phyloP scores from a whole-genome alignment of 2,797 vertebrate genomes.

The Mormyrops boulengeri region DNA sequence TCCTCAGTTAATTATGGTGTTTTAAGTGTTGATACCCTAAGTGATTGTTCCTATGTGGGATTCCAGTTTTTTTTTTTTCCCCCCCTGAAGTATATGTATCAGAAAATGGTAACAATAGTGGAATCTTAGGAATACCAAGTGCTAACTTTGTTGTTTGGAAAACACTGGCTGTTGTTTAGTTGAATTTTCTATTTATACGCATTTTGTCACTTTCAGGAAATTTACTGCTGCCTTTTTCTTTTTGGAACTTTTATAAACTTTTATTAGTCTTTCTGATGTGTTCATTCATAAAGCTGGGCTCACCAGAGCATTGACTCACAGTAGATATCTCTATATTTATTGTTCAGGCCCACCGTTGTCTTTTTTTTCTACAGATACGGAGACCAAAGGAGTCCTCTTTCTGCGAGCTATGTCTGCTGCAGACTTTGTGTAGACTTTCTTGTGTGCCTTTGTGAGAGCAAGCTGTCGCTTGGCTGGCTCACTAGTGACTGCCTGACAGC shows the following conservation, averaged over 20 bases:
- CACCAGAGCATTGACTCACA: neutral
- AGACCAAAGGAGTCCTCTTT: neutral
- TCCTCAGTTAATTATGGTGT: neutral
- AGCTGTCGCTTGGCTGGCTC: constrained; percentile 36
- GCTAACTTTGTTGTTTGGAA: neutral
- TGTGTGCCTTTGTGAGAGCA: constrained; percentile 27
- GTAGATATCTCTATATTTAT: neutral
- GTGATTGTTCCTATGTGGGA: neutral
- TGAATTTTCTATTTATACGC: neutral
- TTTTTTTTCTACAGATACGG: neutral
- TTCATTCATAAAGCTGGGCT: neutral
- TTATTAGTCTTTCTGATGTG: neutral
- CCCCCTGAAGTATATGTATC: neutral
- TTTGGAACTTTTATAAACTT: neutral
- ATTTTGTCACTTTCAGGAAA: neutral
- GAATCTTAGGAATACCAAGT: neutral
- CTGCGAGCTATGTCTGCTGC: neutral
- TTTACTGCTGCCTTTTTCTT: neutral
- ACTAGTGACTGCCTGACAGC: constrained; percentile 44
- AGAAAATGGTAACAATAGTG: neutral
- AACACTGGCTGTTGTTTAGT: neutral
- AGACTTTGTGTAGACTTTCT: neutral
- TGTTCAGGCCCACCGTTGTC: neutral
- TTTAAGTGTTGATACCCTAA: neutral
- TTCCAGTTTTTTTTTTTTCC: neutral